These are phyloP conservation scores for Pachypanchax playfairii DNA, from an alignment of 2,113 vertebrate genomes.

Conservation along the genomic window DNA sequence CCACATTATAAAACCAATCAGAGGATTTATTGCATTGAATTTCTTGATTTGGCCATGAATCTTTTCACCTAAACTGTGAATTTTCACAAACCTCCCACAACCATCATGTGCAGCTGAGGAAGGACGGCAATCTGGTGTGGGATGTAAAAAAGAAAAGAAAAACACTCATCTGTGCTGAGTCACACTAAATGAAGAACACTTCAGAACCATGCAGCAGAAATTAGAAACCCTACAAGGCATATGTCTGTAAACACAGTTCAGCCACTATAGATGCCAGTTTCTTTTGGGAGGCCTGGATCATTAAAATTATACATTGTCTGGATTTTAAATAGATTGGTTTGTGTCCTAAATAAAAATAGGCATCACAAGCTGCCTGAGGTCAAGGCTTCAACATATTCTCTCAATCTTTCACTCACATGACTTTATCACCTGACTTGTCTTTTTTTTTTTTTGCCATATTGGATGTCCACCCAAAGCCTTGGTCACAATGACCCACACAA, in stretches of 20 bases:
- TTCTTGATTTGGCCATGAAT: slow-evolving; percentile 31
- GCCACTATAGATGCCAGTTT: background rate
- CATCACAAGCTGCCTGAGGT: slow-evolving; percentile 25
- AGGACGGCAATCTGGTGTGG: slow-evolving; percentile 35
- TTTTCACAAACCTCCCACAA: slow-evolving; percentile 64
- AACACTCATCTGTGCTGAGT: slow-evolving; percentile 10
- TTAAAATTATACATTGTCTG: slow-evolving; percentile 11
- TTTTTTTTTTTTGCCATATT: no score
- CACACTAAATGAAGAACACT: background rate
- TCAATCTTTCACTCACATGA: background rate
- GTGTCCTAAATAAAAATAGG: background rate
- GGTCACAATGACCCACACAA: no score
- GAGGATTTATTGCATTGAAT: slow-evolving; percentile 13
- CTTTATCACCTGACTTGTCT: no score
- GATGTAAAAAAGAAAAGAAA: slow-evolving; percentile 2
- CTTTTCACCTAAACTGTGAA: slow-evolving; percentile 56
- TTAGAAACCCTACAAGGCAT: slow-evolving; percentile 29
- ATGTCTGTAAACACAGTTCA: slow-evolving; percentile 10
- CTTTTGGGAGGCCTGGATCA: background rate
- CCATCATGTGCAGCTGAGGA: slow-evolving; percentile 27
- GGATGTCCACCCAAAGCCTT: no score
- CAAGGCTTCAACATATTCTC: slow-evolving; percentile 27
- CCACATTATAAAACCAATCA: slow-evolving; percentile 18
- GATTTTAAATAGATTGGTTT: slow-evolving; percentile 3
- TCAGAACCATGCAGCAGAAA: slow-evolving; percentile 5